Conservation (phyloP, 2,113 vertebrate genomes). For the Engystomops pustulosus region DNA sequence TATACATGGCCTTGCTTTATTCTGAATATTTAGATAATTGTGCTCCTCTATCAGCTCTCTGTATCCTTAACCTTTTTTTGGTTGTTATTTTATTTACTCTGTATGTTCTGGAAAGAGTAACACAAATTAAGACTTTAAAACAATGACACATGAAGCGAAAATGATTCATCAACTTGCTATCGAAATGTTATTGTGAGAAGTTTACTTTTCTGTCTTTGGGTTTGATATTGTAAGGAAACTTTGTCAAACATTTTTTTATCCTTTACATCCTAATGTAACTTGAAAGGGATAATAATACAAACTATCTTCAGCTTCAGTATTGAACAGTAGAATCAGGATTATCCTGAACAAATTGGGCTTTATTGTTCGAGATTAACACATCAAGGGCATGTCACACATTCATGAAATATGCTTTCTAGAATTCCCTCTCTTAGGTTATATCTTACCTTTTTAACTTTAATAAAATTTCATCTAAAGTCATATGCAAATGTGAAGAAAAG, state of each 20-base stretch:
- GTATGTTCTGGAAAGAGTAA: constrained; percentile 46
- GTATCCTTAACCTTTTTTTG: constrained; percentile 31
- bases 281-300: constrained; percentile 27
- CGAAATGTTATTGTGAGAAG: constrained; percentile 41
- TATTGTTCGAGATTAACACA: too few species aligned
- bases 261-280: constrained; percentile 16
- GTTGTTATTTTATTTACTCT: constrained; percentile 56
- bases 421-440: too few species aligned
- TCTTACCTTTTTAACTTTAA: too few species aligned
- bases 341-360: too few species aligned
- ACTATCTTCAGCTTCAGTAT: not conserved
- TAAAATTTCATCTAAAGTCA: too few species aligned
- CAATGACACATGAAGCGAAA: constrained; percentile 35
- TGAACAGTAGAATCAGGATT: not conserved
- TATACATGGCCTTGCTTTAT: constrained; percentile 50
- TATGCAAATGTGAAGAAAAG: too few species aligned
- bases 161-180: constrained; percentile 46
- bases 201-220: constrained; percentile 47
- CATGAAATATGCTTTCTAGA: too few species aligned
- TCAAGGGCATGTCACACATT: too few species aligned
- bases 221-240: constrained; percentile 46
- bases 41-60: constrained; percentile 29
- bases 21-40: constrained; percentile 52
- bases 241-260: constrained; percentile 39
- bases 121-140: constrained; percentile 33